phyloP scores from a whole-genome alignment of 2,888 invertebrate species.

The Dendrolimus houi region DNA sequence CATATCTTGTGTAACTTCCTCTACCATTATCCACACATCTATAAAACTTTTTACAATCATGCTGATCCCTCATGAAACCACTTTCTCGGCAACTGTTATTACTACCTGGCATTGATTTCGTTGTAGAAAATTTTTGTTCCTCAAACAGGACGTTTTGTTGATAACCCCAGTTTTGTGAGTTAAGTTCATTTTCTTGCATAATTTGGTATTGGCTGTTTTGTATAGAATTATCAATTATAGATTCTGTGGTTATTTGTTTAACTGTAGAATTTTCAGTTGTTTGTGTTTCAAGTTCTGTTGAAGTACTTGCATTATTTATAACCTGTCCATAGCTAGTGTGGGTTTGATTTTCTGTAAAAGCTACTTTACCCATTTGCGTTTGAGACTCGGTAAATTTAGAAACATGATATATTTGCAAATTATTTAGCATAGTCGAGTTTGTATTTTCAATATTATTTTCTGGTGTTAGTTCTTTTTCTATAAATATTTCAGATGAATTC shows the following conservation, averaged over 20 bases:
- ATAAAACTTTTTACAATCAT: constrained; percentile 81
- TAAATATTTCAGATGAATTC: not conserved
- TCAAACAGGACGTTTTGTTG: too few species aligned
- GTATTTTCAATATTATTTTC: not conserved
- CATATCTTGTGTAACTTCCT: constrained; percentile 64
- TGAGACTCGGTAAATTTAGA: constrained; percentile 34
- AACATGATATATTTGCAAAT: constrained; percentile 36
- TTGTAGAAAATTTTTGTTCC: not conserved
- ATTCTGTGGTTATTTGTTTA: not conserved
- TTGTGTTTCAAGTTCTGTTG: not conserved
- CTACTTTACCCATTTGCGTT: constrained; percentile 34
- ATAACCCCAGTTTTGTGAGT: not conserved
- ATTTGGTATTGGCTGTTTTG: not conserved
- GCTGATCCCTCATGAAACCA: constrained; percentile 76
- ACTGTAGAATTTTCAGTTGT: not conserved
- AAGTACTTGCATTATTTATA: not conserved
- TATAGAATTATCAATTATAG: not conserved
- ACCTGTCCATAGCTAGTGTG: constrained; percentile 18
- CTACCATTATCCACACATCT: constrained; percentile 77
- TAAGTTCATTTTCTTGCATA: not conserved
- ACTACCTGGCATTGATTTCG: constrained; percentile 2
- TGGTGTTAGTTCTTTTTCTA: not conserved
- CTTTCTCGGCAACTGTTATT: constrained; percentile 31
- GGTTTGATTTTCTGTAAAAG: constrained; percentile 38
- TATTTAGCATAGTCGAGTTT: constrained; percentile 25